Base-by-base conservation (phyloP, 2,888 invertebrate species). In the Drosophila anomelani region DNA sequence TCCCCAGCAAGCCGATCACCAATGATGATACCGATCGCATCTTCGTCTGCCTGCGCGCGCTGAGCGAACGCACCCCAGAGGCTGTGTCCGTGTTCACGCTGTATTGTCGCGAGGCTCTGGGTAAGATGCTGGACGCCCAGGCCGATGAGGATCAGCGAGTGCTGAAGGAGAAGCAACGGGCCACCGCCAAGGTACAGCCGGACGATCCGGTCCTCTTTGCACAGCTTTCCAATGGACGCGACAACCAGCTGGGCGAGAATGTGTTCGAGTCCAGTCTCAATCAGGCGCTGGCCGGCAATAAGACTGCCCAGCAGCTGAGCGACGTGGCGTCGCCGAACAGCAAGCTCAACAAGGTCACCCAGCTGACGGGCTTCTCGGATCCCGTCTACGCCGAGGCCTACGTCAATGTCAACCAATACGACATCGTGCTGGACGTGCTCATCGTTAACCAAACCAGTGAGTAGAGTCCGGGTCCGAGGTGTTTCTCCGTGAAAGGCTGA, bases 361-460 rank as follows among this genome's bases (percentile, higher is more conserved):
- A 99, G 93, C 94, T 99, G 89, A 99, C 99, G 5, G 99, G 99
- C 15, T 99, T 99, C 93, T 98, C 98, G 0, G 99, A 99, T 94
- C 99, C 99, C 0, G 99, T 99, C 72, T 99, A 99, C 93, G 98
- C 99, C 0, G 99, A 99, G 93, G 99, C 99, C n/a, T 98, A 99
- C 91, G 99, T 99, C 2, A 96, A 99, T 92, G 99, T 99, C 81
- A 98, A 98, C 93, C 98, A 98, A 92, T 99, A 98, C 93, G 99
- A 99, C 92, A 99, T 99, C 85, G 99, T 99, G 49, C 94, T 99
- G 47, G 99, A 99, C 93, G 99, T 99, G 44, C 94, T 99, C 32
- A 96, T 99, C 79, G 98, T 99, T 34, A 99, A 99, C 93, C 99
- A 99, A 94, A 99, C 99, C 15, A 95, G 95, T 95, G 70, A 89